Base-by-base conservation (phyloP, 2,888 invertebrate genomes). In the Aphidoletes aphidimyza region DNA sequence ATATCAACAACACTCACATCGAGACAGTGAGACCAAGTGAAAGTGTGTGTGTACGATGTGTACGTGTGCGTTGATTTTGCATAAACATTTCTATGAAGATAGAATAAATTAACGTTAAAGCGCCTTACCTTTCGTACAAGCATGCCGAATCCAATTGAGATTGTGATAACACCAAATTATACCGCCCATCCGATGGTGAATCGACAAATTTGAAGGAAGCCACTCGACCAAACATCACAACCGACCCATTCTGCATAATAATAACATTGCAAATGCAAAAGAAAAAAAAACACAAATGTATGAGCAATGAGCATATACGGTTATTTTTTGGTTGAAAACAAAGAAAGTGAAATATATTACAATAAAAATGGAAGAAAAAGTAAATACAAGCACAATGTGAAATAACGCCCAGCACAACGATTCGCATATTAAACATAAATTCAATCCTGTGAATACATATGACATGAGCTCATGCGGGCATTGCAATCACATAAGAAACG, bases 201-300 rank as follows among this genome's bases (percentile, higher is more conserved):
- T 96, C 96, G 87, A 96, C 92, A 91, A 96, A 96, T 87, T 95
- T 93, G 91, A 95, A 96, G 59, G 95, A 95, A 87, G 96, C 95
- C 87, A 95, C 94, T 87, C 96, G 93, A 84, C 96, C 96, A 89
- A 96, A 96, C 91, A 95, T 96, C 85, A 96, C 93, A 86, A 96
- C 92, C 87, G 94, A 94, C 86, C 96, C 96, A 91, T 96, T 95
- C 93, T 95, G n/a, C 6, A 37, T 36, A 26, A 3, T 30, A 81
- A 81, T n/a, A 37, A 81, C 5, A 5, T 30, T 30, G 11, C 3
- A 47, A 59, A 59, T 9, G n/a, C n/a, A 59, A 26, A 26, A 59
- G n/a, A n/a, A 49, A 49, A n/a, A 49, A 49, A 5, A 17, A 9
- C 3, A 17, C 6, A n/a, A 49, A 49, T 9, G n/a, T n/a, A n/a